Percentiles rank a stretch among this genome's conserved stretches.
These are phyloP conservation scores for Tetrax tetrax DNA, from an alignment of 2,113 vertebrate species.

Conservation along the genomic window DNA sequence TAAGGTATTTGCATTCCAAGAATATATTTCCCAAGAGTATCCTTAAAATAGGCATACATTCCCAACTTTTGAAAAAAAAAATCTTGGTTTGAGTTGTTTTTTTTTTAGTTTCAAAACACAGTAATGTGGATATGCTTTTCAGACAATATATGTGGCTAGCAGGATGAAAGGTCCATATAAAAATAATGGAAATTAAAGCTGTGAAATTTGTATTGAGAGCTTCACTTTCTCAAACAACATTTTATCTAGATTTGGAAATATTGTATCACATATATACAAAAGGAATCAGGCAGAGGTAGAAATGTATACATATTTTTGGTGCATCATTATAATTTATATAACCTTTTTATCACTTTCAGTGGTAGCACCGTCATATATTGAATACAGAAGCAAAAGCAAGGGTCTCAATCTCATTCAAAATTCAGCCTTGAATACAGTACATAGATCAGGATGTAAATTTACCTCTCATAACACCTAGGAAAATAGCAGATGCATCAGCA, in stretches of 20 bases:
- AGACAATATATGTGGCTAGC: background rate
- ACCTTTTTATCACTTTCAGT: background rate
- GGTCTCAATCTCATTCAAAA: background rate
- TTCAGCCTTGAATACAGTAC: background rate
- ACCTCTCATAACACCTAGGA: background rate
- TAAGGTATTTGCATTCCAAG: background rate
- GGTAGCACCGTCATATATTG: background rate
- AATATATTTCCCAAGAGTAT: background rate
- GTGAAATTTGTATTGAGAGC: background rate
- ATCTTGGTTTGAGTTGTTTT: background rate
- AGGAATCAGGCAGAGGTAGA: background rate
- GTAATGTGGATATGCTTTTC: background rate
- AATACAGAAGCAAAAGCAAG: background rate
- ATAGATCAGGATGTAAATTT: background rate
- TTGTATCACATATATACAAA: background rate
- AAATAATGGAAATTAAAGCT: background rate
- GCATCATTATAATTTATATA: background rate
- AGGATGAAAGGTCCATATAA: background rate
- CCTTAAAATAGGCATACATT: background rate
- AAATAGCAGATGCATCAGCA: background rate
- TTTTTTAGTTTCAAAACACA: background rate
- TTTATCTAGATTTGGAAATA: background rate
- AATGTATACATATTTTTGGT: background rate
- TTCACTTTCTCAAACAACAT: background rate
- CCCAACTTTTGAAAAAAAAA: background rate